Evolutionary conservation across 30 jellyfish, hydroid and myxozoan species (phyloP).

Genomic region (Pelagia noctiluca): DNA sequence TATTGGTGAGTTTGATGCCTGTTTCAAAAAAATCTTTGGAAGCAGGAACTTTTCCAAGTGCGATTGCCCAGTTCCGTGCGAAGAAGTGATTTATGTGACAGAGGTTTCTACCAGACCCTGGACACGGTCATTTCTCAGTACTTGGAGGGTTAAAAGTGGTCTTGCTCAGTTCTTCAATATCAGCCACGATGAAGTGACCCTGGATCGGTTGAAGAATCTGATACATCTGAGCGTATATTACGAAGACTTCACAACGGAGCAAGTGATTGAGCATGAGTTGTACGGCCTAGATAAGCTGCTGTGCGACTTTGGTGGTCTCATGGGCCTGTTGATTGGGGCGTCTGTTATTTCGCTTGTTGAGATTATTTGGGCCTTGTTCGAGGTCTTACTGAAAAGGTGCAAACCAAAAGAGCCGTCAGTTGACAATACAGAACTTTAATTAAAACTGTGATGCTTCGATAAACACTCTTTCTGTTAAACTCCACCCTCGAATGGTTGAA

Average conservation of each 20-base stretch:
- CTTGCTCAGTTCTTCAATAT: not conserved
- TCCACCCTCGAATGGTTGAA: too few relatives aligned
- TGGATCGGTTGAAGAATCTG: not conserved
- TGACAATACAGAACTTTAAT: too few relatives aligned
- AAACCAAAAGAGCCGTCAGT: too few relatives aligned
- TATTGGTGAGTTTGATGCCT: not conserved
- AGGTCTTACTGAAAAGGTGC: too few relatives aligned
- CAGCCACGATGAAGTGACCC: not conserved
- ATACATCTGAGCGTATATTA: not conserved
- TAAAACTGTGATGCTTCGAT: too few relatives aligned
- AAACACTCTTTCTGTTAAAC: too few relatives aligned
- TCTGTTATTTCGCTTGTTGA: not conserved
- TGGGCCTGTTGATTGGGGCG: not conserved
- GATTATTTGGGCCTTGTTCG: too few relatives aligned
- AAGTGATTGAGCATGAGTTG: not conserved
- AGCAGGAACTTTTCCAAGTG: not conserved
- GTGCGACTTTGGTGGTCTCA: constrained; percentile 1
- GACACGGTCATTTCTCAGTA: not conserved
- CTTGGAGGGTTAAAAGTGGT: not conserved
- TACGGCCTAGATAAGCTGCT: not conserved
- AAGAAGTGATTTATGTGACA: not conserved
- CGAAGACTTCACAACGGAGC: not conserved
- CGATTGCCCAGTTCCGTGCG: not conserved
- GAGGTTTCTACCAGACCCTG: not conserved
- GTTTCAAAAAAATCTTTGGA: not conserved